phyloP scores from a whole-genome alignment of 1,140 invertebrate species.

The Akabosia matsudoensis region DNA sequence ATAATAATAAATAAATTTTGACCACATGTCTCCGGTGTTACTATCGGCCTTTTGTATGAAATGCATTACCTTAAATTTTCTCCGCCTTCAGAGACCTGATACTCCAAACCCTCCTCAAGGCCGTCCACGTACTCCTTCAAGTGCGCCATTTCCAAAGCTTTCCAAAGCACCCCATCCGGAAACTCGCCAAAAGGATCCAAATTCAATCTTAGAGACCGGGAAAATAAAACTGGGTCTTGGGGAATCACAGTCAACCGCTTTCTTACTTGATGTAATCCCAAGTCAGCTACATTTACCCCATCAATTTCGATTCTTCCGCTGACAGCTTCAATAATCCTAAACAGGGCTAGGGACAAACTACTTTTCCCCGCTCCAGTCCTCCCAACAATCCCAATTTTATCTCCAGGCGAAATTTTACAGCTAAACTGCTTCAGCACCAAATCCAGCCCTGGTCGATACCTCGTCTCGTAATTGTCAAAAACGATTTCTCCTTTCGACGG shows the following conservation, averaged over 20 bases:
- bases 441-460: constrained; percentile 55
- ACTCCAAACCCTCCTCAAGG: constrained; percentile 50
- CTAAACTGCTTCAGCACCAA: constrained; percentile 55
- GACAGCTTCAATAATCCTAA: constrained; percentile 55
- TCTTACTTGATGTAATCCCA: constrained; percentile 85
- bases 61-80: constrained; percentile 52
- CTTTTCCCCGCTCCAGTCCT: constrained; percentile 41
- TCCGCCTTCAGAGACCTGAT: constrained; percentile 54
- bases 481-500: constrained; percentile 54
- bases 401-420: constrained; percentile 50
- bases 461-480: constrained; percentile 55
- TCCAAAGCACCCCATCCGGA: constrained; percentile 54
- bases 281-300: constrained; percentile 73
- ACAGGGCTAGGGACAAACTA: constrained; percentile 56
- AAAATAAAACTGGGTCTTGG: constrained; percentile 84
- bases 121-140: constrained; percentile 52
- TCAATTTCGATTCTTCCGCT: constrained; percentile 73
- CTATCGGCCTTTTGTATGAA: not conserved
- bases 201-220: constrained; percentile 47
- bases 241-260: constrained; percentile 86
- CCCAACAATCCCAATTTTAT: constrained; percentile 50
- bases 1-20: not conserved
- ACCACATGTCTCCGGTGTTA: not conserved
- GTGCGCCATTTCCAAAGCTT: constrained; percentile 53
- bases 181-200: constrained; percentile 54